Base-by-base conservation (phyloP, 2,888 invertebrate genomes). In the Heliconius charithonia region DNA sequence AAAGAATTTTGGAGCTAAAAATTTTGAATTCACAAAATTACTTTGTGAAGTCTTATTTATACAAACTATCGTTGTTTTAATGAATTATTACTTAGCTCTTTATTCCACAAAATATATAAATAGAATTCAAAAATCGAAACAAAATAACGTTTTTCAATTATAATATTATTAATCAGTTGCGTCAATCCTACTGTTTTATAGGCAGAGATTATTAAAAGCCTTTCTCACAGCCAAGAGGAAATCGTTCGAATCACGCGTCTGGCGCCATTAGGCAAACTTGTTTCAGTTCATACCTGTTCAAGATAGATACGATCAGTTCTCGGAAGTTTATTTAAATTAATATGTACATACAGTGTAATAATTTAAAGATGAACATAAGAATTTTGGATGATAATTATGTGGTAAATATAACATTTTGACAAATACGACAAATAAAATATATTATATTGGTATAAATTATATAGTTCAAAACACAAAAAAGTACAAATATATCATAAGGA, bases 151-250 rank as follows among this genome's bases (percentile, higher is more conserved):
- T 66, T 27, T 25, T 25, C 69, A 45, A 45, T 69, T 69, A 69
- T 16, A 2, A 3, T 19, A 41, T 69, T 41, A 69, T 45, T 16
- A 25, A 25, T 45, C 69, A 32, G 56, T 72, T 59, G 32, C 72
- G n/a, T 72, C 37, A 67, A 72, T 37, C 51, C 51, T 59, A 32
- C 29, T 32, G 32, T 72, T 59, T 72, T 56, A 72, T 41, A 22
- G 41, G 62, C 22, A 65, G 63, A 19, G 27, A 41, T 45, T 27
- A 74, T 63, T 63, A 77, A 80, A 81, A 73, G 75, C 66, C 62
- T 80, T 81, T 81, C 81, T 81, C 81, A 81, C 81, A 80, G 80
- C 63, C 62, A 66, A 81, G 75, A 81, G 82, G 82, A 82, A 82
- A 80, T 82, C 77, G 73, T 75, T 79, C 69, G 70, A 67, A 69